Evolutionary conservation across 2,113 vertebrate genomes (phyloP).

Genomic region (Apodemus sylvaticus): DNA sequence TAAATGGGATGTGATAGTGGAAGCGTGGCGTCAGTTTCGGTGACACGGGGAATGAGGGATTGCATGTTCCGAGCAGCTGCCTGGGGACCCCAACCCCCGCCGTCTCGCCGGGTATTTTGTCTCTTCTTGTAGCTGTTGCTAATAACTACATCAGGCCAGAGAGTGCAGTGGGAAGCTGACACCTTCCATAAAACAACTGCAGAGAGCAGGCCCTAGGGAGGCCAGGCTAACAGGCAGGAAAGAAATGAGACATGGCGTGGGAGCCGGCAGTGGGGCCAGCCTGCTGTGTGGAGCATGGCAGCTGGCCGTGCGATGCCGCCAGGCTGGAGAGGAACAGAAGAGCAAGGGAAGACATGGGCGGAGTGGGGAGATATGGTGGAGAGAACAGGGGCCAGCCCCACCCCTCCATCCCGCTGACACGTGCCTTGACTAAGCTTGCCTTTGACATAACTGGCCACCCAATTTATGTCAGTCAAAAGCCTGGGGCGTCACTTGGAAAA

Average conservation of each 20-base stretch:
- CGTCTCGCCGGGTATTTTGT: slow-evolving; percentile 13
- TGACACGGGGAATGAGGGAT: slow-evolving; percentile 71
- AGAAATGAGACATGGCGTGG: slow-evolving; percentile 55
- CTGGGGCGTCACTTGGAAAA: not conserved
- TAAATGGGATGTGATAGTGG: slow-evolving; percentile 74
- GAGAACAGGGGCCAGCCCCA: rapidly evolving
- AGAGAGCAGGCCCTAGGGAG: slow-evolving; percentile 68
- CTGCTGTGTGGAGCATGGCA: not conserved
- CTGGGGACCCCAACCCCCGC: not conserved
- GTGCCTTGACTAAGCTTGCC: not conserved
- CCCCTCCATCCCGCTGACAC: no score
- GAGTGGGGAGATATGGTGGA: not conserved
- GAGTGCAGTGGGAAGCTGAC: slow-evolving; percentile 67
- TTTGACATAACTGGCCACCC: not conserved
- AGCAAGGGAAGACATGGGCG: rapidly evolving
- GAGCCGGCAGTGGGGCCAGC: not conserved
- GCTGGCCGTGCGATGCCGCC: not conserved
- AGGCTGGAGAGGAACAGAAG: rapidly evolving
- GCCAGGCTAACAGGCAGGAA: slow-evolving; percentile 52
- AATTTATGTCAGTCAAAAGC: not conserved
- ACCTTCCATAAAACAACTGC: slow-evolving; percentile 64
- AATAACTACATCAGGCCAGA: slow-evolving; percentile 75
- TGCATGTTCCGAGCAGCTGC: slow-evolving; percentile 40
- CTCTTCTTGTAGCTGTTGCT: slow-evolving; percentile 69
- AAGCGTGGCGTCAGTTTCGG: not conserved